Percentiles rank a stretch among this genome's conserved stretches.
Conservation (phyloP, 2,888 invertebrate genomes). For the Eupithecia exiguata region DNA sequence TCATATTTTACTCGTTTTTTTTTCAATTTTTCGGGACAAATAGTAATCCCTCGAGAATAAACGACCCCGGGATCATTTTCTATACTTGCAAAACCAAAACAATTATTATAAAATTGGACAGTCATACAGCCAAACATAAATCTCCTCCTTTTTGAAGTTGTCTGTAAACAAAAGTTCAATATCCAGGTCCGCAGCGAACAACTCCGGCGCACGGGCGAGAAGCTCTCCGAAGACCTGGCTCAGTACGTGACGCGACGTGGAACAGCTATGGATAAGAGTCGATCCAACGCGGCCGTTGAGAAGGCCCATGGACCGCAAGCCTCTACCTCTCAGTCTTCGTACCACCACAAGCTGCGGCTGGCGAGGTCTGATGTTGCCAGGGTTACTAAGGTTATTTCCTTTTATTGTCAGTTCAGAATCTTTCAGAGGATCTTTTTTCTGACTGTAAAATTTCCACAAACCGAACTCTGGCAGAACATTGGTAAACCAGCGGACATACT, state of each 20-base stretch:
- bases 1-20: no score
- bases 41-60: no score
- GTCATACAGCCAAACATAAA: no score
- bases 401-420: background rate
- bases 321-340: slow-evolving; percentile 65
- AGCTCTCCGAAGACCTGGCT: slow-evolving; percentile 74
- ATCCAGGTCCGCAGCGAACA: slow-evolving; percentile 76
- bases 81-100: no score
- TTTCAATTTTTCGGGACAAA: no score
- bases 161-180: background rate
- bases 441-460: background rate
- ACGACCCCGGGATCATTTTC: no score
- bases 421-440: no score
- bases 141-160: no score
- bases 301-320: slow-evolving; percentile 61
- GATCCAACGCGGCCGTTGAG: slow-evolving; percentile 72
- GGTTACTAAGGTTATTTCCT: slow-evolving; percentile 67
- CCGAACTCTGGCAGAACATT: background rate
- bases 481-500: background rate
- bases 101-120: no score
- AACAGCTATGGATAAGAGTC: slow-evolving; percentile 69
- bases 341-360: slow-evolving; percentile 73
- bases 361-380: slow-evolving; percentile 71
- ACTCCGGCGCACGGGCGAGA: slow-evolving; percentile 72
- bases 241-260: slow-evolving; percentile 74